Conservation (phyloP, 1,140 invertebrate genomes). For the Fopius arisanus region DNA sequence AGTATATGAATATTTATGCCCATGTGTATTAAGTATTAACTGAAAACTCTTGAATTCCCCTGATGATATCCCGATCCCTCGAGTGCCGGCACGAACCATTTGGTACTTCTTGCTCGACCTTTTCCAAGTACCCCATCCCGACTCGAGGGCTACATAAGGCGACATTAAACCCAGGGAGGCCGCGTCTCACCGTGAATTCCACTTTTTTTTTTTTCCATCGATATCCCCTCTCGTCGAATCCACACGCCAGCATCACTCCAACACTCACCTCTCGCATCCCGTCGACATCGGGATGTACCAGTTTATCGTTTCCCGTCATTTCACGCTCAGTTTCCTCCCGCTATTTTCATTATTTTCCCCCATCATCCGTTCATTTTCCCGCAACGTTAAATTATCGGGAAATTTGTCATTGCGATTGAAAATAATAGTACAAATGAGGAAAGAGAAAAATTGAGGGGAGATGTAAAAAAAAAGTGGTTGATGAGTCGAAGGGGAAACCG, state of each 20-base stretch:
- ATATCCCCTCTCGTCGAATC: constrained; percentile 2
- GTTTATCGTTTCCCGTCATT: constrained; percentile 13
- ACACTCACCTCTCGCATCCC: neutral
- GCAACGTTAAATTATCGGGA: neutral
- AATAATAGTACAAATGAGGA: neutral
- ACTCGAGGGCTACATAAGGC: constrained; percentile 56
- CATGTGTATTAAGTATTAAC: no score
- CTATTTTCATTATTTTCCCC: neutral
- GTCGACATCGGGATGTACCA: constrained; percentile 8
- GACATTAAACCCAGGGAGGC: constrained; percentile 35
- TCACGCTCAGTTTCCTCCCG: neutral
- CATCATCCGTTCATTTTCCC: neutral
- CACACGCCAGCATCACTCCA: neutral
- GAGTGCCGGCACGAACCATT: constrained; percentile 29
- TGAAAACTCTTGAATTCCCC: no score
- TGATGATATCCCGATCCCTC: no score
- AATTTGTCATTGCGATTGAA: neutral
- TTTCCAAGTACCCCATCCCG: constrained; percentile 51
- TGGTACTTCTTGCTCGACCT: constrained; percentile 10
- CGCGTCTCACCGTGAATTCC: constrained; percentile 45
- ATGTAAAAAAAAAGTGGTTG: neutral
- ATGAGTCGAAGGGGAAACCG: constrained; percentile 18
- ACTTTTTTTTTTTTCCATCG: constrained; percentile 46
- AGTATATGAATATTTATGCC: no score
- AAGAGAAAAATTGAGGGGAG: neutral